Evolutionary conservation across 2,797 vertebrate species (phyloP).

Genomic region (Spondyliosoma cantharus): DNA sequence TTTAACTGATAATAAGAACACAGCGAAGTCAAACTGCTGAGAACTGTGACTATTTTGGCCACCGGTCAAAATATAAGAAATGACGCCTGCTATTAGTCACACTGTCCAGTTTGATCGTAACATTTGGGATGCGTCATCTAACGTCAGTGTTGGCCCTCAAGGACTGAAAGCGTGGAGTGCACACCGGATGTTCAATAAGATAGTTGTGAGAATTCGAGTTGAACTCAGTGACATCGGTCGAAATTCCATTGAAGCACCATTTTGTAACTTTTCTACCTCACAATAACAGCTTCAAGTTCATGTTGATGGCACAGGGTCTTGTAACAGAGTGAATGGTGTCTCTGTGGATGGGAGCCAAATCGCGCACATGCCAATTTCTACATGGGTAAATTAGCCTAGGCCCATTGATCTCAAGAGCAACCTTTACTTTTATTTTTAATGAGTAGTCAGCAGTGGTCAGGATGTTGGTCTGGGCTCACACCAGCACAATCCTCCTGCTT

Average conservation of each 20-base stretch:
- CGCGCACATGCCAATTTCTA: too few relatives aligned
- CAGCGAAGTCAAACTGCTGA: neutral
- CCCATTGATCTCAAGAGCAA: neutral
- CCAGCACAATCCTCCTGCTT: neutral
- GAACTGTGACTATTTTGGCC: neutral
- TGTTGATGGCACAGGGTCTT: too few relatives aligned
- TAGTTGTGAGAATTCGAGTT: neutral
- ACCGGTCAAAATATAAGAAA: neutral
- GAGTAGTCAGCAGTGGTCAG: neutral
- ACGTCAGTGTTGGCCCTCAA: neutral
- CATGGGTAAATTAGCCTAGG: too few relatives aligned
- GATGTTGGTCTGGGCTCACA: neutral
- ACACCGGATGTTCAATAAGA: neutral
- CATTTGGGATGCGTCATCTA: neutral
- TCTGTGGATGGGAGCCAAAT: too few relatives aligned
- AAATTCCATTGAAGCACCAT: neutral
- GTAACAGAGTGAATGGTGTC: too few relatives aligned
- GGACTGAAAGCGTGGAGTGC: neutral
- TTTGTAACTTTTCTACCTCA: too few relatives aligned
- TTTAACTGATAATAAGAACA: neutral
- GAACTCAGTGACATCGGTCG: neutral
- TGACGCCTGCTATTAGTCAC: slow-evolving; percentile 3
- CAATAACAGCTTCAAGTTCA: too few relatives aligned
- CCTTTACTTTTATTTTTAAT: neutral
- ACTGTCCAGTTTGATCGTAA: neutral